These are phyloP conservation scores for Cynaeus angustus DNA, from an alignment of 2,888 invertebrate species.

Conservation along the genomic window DNA sequence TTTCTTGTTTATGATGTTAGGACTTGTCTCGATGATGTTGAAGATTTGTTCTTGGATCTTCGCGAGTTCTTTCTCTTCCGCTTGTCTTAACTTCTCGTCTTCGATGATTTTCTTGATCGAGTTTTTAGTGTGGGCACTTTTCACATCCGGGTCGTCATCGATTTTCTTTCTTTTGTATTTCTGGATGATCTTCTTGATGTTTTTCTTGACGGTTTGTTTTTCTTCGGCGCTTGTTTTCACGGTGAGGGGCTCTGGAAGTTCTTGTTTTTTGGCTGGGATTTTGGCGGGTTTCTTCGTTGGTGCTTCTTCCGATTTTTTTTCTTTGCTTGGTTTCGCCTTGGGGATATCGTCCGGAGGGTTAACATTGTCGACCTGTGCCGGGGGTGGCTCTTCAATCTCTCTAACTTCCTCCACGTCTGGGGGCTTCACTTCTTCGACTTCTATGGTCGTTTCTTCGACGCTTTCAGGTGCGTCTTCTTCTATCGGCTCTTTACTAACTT, in stretches of 20 bases:
- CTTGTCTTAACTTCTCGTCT: slow-evolving; percentile 70
- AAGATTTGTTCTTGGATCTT: slow-evolving; percentile 71
- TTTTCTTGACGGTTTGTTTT: slow-evolving; percentile 57
- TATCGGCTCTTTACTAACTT: not conserved
- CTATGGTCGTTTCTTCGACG: no score
- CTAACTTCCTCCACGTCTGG: no score
- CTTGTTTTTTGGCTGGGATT: slow-evolving; percentile 6
- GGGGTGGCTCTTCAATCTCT: no score
- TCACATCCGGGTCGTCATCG: slow-evolving; percentile 33
- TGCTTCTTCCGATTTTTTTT: no score
- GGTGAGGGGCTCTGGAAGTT: slow-evolving; percentile 39
- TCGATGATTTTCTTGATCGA: slow-evolving; percentile 65
- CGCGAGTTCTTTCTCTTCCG: slow-evolving; percentile 71
- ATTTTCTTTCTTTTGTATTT: slow-evolving; percentile 59
- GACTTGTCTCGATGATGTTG: slow-evolving; percentile 72
- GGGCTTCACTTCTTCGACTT: no score
- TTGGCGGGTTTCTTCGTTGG: no score
- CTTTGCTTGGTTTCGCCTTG: no score
- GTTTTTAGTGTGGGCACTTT: slow-evolving; percentile 54
- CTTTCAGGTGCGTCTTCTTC: not conserved
- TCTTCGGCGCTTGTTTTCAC: slow-evolving; percentile 34
- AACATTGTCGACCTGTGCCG: no score
- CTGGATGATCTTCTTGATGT: slow-evolving; percentile 61
- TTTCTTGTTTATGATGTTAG: slow-evolving; percentile 72
- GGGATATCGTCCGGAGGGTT: no score